Evolutionary conservation across 2,797 vertebrate genomes (phyloP).

Genomic region (Sphaeramia orbicularis): DNA sequence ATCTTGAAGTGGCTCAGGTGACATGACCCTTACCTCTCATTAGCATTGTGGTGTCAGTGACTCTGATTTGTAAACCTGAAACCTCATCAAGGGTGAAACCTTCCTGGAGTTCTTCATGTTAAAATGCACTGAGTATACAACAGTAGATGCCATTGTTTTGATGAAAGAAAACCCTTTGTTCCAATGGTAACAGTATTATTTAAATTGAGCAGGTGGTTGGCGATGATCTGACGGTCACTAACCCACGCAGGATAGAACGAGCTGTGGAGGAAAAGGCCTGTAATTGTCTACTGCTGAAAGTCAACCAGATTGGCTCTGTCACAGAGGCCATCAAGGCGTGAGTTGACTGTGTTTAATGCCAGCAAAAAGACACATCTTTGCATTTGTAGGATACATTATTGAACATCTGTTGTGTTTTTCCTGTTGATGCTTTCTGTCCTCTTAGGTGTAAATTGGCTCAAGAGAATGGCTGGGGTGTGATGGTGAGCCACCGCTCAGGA

Average conservation of each 20-base stretch:
- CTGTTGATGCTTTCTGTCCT: not conserved
- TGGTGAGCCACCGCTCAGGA: constrained; percentile 96
- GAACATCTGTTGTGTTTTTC: not conserved
- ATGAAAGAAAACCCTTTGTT: not conserved
- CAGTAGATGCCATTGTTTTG: not conserved
- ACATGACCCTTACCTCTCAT: not conserved
- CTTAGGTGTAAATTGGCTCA: constrained; percentile 93
- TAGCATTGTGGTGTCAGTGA: no score
- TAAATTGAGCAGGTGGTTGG: constrained; percentile 88
- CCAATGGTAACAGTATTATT: constrained; percentile 2
- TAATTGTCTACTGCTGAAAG: constrained; percentile 95
- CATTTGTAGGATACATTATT: not conserved
- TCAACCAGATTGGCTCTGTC: constrained; percentile 95
- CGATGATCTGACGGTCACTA: constrained; percentile 94
- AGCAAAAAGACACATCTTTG: not conserved
- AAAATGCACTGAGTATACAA: not conserved
- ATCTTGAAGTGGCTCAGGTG: not conserved
- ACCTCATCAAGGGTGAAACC: no score
- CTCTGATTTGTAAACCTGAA: no score
- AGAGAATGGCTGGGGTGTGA: constrained; percentile 96
- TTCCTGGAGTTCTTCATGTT: not conserved
- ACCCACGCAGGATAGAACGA: constrained; percentile 91
- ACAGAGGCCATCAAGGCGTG: constrained; percentile 95
- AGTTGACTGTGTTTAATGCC: constrained; percentile 59
- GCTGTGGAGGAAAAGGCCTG: constrained; percentile 94